Evolutionary conservation across 2,113 vertebrate genomes (phyloP).

Genomic region (Romanogobio albipinnatus): DNA sequence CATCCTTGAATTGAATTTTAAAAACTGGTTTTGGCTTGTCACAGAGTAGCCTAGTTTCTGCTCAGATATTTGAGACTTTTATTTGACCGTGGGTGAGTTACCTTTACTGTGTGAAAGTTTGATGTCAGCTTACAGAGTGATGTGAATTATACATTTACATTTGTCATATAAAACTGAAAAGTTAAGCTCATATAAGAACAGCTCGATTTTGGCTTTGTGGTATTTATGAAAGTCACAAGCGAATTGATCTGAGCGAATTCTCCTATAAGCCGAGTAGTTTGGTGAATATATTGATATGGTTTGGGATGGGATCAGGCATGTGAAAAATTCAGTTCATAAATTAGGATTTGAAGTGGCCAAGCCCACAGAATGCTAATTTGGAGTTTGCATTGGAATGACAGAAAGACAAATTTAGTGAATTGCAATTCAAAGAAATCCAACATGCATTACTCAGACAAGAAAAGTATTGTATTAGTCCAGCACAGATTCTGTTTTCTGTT

Average conservation of each 20-base stretch:
- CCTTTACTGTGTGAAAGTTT: background rate
- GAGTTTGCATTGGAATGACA: background rate
- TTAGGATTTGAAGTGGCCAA: background rate
- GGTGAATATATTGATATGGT: background rate
- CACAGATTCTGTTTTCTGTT: background rate
- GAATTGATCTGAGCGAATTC: background rate
- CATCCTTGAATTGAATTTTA: background rate
- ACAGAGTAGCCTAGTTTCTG: background rate
- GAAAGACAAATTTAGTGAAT: no score
- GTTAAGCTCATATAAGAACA: background rate
- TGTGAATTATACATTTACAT: background rate
- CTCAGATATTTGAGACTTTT: background rate
- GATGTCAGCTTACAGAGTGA: background rate
- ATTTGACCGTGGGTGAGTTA: background rate
- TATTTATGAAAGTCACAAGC: background rate
- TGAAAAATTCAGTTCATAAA: background rate
- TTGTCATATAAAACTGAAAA: background rate
- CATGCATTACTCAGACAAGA: background rate
- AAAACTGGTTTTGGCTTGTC: conserved; percentile 1
- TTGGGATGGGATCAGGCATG: background rate
- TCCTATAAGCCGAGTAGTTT: background rate
- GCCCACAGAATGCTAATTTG: background rate
- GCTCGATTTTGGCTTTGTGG: background rate
- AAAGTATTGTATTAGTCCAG: background rate
- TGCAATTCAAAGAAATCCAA: background rate